Evolutionary conservation across 1,140 invertebrate species (phyloP), one percentile per base, ranked within the genome.

Genomic region (Goniozus legneri): DNA sequence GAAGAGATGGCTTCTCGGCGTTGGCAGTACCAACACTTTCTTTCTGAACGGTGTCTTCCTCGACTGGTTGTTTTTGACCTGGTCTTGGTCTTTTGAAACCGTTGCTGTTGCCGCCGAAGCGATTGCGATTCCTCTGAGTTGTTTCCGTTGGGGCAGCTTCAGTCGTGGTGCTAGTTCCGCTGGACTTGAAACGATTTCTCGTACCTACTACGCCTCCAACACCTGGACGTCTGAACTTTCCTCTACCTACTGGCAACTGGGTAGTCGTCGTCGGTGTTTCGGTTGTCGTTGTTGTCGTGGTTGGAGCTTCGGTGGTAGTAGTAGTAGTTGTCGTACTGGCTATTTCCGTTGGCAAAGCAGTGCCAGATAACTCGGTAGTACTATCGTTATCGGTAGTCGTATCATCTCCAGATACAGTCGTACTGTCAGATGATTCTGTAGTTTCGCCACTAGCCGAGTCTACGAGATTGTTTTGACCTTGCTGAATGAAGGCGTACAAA

Each of bases 391-490:
- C 76, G 12, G 84, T 84, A 2, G 82, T 83, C 0, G 77, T 79
- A 3, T 74, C 71, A 1, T 78, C 70, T 34, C 78, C 76, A 2
- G 62, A 63, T 7, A 62, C 18, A 0, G 79, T 76, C 16, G 70
- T 64, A 33, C 67, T 64, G 14, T 71, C 71, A 0, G 56, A 61
- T 1, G 60, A 64, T 22, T 61, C 58, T 8, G 65, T 58, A 18
- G 52, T 39, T 27, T 73, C 66, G 20, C 55, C 62, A 3, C 56
- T 69, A 3, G 59, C 13, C 4, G 40, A 48, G 13, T 75, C 73
- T 27, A 85, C 82, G 18, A 87, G 69, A 57, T 88, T 88, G 54
- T 82, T 87, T 32, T 85, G 84, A n/a, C 85, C 85, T 58, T 82
- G 80, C 31, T 77, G 76, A 10, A 87, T 73, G 54, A 88, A 85